Percentiles rank a stretch among this genome's conserved stretches.
Conservation (phyloP, 2,113 vertebrate genomes). For the Loxodonta africana region DNA sequence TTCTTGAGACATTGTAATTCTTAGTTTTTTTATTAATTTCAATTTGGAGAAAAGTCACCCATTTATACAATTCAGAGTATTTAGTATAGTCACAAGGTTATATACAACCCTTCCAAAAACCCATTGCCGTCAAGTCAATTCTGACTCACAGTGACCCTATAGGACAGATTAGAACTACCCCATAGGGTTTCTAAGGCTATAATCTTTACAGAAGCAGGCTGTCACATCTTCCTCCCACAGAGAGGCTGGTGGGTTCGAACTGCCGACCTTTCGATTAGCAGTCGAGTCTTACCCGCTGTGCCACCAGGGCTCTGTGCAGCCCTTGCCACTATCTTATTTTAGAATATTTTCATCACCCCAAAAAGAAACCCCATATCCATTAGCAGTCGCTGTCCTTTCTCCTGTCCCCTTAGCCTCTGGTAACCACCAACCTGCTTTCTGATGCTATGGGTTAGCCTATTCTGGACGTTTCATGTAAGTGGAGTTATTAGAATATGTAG, state of each 20-base stretch:
- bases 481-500: not conserved
- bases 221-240: no score
- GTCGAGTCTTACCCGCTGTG: not conserved
- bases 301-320: not conserved
- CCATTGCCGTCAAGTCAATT: not conserved
- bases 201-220: no score
- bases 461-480: not conserved
- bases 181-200: no score
- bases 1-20: not conserved
- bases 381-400: not conserved
- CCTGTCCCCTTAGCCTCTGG: not conserved
- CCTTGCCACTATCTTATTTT: not conserved
- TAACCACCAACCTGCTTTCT: not conserved
- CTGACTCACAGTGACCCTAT: no score
- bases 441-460: not conserved
- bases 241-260: no score
- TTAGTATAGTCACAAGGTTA: not conserved
- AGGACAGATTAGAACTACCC: no score
- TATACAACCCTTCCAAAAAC: not conserved
- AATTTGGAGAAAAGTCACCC: not conserved
- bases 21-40: slow-evolving; percentile 9
- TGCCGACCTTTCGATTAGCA: not conserved
- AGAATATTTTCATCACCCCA: not conserved
- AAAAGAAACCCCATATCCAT: not conserved
- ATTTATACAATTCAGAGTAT: not conserved